Conservation (phyloP, 2,797 vertebrate genomes). For the Okamejei kenojei region DNA sequence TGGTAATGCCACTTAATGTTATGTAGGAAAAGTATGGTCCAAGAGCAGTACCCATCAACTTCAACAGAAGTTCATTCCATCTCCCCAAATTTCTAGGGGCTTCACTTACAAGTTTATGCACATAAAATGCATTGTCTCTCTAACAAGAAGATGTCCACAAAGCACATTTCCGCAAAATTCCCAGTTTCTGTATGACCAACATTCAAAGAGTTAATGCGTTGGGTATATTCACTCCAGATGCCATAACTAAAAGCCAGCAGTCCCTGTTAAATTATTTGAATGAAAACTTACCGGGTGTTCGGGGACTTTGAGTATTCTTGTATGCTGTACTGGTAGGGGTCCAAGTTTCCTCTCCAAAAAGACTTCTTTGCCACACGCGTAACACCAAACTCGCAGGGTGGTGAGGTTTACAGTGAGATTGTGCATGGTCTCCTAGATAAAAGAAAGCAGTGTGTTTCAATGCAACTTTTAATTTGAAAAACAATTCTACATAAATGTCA, state of each 20-base stretch:
- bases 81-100: too few relatives aligned
- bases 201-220: background rate
- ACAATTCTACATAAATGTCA: background rate
- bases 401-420: conserved; percentile 96
- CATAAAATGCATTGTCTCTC: background rate
- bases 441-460: background rate
- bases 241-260: background rate
- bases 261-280: background rate
- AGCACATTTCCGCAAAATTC: background rate
- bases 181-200: background rate
- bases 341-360: conserved; percentile 88
- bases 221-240: background rate
- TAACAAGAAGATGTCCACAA: background rate
- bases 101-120: background rate
- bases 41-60: background rate
- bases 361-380: conserved; percentile 92
- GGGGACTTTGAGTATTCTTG: conserved; percentile 60
- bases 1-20: background rate
- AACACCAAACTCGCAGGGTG: conserved; percentile 95
- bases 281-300: conserved; percentile 55
- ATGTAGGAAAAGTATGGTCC: background rate
- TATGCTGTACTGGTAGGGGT: conserved; percentile 59
- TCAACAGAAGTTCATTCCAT: background rate
- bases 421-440: conserved; percentile 78
- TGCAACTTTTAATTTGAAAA: background rate